Percentiles rank a stretch among this genome's conserved stretches.
Conservation (phyloP, 1,140 invertebrate species). For the Panagrolaimus sp. region DNA sequence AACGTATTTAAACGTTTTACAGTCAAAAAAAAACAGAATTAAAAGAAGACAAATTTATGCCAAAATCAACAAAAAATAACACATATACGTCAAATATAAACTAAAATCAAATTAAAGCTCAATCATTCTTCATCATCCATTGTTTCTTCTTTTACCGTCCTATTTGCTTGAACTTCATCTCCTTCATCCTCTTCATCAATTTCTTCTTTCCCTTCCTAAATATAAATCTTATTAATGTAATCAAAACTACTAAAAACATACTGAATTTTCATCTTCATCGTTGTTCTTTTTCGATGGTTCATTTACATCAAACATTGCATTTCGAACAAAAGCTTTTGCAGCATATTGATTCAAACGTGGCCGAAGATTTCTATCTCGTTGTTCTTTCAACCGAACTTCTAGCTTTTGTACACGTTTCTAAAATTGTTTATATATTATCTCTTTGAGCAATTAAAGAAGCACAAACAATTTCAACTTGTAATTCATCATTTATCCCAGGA, state of each 20-base stretch:
- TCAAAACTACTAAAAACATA: not conserved
- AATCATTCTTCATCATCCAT: slow-evolving; percentile 1
- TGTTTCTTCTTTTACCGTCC: not conserved
- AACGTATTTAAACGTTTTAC: not conserved
- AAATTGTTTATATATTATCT: not conserved
- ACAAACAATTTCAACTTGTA: not conserved
- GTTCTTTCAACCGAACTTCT: not conserved
- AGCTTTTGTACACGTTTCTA: slow-evolving; percentile 9
- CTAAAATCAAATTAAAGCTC: not conserved
- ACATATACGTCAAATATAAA: not conserved
- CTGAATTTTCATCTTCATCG: not conserved
- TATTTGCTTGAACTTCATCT: not conserved
- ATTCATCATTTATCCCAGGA: not conserved
- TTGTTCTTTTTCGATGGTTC: not conserved
- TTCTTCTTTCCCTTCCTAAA: not conserved
- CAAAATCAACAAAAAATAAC: slow-evolving; percentile 17
- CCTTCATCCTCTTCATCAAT: slow-evolving; percentile 3
- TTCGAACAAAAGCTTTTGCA: slow-evolving; percentile 17
- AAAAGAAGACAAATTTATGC: not conserved
- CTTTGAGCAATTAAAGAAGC: not conserved
- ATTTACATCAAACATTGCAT: slow-evolving; percentile 20
- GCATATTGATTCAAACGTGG: not conserved
- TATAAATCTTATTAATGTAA: not conserved
- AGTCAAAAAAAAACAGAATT: not conserved
- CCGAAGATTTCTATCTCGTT: slow-evolving; percentile 4